Conservation (phyloP, 2,113 vertebrate genomes). For the Dasypus novemcinctus region DNA sequence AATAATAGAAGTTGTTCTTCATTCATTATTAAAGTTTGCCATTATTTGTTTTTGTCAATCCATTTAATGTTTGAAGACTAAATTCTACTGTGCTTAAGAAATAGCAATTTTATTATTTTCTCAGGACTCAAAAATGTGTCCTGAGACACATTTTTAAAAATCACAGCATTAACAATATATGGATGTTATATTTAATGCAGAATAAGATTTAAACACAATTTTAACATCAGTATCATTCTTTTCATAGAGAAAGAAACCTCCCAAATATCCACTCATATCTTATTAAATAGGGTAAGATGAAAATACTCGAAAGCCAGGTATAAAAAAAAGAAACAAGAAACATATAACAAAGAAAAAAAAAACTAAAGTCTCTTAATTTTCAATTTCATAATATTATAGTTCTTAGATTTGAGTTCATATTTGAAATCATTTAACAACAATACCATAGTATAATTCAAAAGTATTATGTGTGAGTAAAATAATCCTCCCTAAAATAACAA, state of each 20-base stretch:
- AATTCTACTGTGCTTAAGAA: not conserved
- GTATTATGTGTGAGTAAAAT: not conserved
- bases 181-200: not conserved
- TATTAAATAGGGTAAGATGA: not conserved
- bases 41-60: not conserved
- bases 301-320: not conserved
- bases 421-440: not conserved
- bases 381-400: not conserved
- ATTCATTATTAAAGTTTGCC: constrained; percentile 24
- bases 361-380: not conserved
- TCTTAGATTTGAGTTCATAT: not conserved
- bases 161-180: not conserved
- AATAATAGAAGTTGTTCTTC: constrained; percentile 21
- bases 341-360: not conserved
- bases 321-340: not conserved
- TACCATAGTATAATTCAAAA: not conserved
- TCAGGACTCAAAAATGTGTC: not conserved
- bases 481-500: not conserved
- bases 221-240: not conserved
- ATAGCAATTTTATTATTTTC: constrained; percentile 46
- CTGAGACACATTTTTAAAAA: too few species aligned
- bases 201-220: not conserved
- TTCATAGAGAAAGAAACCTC: not conserved
- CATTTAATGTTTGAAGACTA: constrained; percentile 27
- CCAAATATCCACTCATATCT: not conserved